Percentiles rank a stretch among this genome's conserved stretches.
Conservation (phyloP, 1,140 invertebrate genomes). For the Dendrolimus kikuchii region DNA sequence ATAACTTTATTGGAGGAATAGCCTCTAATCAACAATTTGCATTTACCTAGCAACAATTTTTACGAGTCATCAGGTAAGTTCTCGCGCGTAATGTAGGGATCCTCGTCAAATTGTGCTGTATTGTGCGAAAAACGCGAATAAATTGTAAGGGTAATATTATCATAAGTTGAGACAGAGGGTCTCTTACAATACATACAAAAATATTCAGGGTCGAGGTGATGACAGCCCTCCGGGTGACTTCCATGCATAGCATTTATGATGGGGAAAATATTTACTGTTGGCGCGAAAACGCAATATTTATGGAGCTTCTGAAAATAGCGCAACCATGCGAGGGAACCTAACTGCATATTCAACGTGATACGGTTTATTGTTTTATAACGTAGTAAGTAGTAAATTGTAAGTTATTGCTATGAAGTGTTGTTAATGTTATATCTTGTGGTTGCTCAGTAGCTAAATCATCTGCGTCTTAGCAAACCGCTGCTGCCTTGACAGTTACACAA, state of each 20-base stretch:
- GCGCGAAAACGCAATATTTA: conserved; percentile 50
- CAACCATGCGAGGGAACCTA: conserved; percentile 19
- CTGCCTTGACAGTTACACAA: too few species aligned
- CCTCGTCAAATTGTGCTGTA: conserved; percentile 63
- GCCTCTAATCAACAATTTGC: conserved; percentile 44
- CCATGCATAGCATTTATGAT: conserved; percentile 56
- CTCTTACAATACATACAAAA: conserved; percentile 49
- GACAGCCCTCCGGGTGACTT: conserved; percentile 50
- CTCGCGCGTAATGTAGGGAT: conserved; percentile 53
- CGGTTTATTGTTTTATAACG: conserved; percentile 36
- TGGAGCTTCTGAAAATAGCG: conserved; percentile 37
- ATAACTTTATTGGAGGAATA: too few species aligned
- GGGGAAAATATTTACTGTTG: conserved; percentile 59
- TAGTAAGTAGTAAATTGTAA: conserved; percentile 23
- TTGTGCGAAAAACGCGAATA: conserved; percentile 65
- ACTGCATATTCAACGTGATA: conserved; percentile 15
- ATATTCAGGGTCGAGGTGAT: conserved; percentile 66
- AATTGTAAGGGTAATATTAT: conserved; percentile 65
- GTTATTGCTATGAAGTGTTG: conserved; percentile 10
- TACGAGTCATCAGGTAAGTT: conserved; percentile 35
- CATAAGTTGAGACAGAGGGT: conserved; percentile 69
- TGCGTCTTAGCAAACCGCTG: too few species aligned
- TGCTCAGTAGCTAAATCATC: too few species aligned
- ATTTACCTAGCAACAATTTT: conserved; percentile 44
- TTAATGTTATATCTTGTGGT: background rate